phyloP scores from a whole-genome alignment of 2,113 vertebrate genomes.

The Heloderma charlesbogerti region DNA sequence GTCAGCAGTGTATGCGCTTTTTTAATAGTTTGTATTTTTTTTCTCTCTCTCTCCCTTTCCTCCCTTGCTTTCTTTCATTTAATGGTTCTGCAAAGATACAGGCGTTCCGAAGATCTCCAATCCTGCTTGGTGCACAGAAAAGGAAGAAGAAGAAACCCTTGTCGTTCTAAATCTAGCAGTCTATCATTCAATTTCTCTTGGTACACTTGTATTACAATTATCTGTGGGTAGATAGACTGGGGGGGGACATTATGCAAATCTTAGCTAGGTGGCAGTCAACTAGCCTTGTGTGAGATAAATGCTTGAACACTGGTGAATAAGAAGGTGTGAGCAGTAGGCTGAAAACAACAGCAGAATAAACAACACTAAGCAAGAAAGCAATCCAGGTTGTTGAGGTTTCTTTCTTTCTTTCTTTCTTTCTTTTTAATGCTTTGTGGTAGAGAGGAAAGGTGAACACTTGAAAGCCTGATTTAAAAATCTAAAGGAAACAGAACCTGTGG shows the following conservation, averaged over 20 bases:
- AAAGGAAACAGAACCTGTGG: neutral
- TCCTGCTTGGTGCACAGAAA: slow-evolving; percentile 45
- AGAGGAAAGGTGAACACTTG: neutral
- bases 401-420: no score
- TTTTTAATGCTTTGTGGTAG: neutral
- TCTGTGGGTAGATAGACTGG: neutral
- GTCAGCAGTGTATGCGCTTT: slow-evolving; percentile 83
- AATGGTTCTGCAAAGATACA: slow-evolving; percentile 79
- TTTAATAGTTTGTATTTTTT: slow-evolving; percentile 79
- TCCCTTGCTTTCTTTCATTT: slow-evolving; percentile 72
- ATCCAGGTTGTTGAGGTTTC: neutral
- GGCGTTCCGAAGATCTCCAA: slow-evolving; percentile 67
- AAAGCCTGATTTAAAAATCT: neutral
- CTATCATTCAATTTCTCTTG: neutral
- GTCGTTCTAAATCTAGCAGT: slow-evolving; percentile 28
- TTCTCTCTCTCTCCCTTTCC: neutral
- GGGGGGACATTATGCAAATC: neutral
- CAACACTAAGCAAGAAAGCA: rapidly evolving
- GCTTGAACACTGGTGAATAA: slow-evolving; percentile 1
- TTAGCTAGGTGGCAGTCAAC: neutral
- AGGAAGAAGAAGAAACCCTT: slow-evolving; percentile 29
- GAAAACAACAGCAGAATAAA: slow-evolving; percentile 25
- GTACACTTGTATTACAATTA: neutral
- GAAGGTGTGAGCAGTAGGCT: neutral
- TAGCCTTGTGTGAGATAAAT: neutral